Evolutionary conservation across 2,888 invertebrate genomes (phyloP).

Genomic region (Pristionchus japonicus): DNA sequence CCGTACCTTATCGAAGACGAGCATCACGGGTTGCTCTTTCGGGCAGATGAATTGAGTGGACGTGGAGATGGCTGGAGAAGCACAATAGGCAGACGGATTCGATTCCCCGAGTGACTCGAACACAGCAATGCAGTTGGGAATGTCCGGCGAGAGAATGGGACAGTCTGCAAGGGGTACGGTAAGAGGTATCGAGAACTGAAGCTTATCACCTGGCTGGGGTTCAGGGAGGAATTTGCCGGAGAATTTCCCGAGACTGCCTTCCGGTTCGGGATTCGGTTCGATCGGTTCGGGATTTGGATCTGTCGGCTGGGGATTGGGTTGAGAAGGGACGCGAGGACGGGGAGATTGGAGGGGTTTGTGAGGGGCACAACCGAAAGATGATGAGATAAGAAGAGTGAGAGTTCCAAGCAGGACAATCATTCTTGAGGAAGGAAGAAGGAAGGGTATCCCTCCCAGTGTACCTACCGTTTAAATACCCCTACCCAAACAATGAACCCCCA

Average conservation of each 20-base stretch:
- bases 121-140: background rate
- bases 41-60: background rate
- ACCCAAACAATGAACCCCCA: background rate
- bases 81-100: background rate
- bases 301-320: background rate
- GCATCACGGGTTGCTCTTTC: background rate
- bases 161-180: too few relatives aligned
- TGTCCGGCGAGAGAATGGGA: constrained; percentile 6
- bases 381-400: constrained; percentile 1
- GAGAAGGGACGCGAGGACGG: background rate
- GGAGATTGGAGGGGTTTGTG: background rate
- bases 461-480: constrained; percentile 14
- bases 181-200: background rate
- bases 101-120: background rate
- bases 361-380: background rate
- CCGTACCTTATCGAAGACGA: constrained; percentile 5
- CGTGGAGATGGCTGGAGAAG: background rate
- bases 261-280: background rate
- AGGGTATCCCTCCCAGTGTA: background rate
- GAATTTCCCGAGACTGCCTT: background rate
- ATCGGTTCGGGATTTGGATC: background rate
- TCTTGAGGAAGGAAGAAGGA: background rate
- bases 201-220: background rate
- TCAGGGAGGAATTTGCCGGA: background rate
- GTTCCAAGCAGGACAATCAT: background rate